Evolutionary conservation across 2,113 vertebrate species (phyloP).

Genomic region (Ctenomys sociabilis): DNA sequence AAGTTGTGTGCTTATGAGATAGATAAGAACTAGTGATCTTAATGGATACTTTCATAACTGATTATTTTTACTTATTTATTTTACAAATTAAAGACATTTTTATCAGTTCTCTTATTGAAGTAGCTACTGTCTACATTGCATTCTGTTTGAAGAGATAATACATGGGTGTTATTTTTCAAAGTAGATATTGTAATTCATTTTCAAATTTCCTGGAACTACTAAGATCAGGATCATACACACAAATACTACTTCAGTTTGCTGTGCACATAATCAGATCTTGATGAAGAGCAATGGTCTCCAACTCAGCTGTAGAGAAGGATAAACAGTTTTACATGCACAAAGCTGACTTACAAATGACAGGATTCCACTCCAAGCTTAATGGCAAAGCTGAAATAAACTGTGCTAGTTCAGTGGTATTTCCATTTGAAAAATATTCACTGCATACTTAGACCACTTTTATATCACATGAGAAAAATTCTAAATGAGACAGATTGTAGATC

Average conservation of each 20-base stretch:
- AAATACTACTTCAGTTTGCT: neutral
- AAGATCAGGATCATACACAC: neutral
- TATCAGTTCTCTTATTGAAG: neutral
- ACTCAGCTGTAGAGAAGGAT: neutral
- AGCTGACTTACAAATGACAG: neutral
- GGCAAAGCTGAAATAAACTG: neutral
- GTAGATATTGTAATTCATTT: neutral
- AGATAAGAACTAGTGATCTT: neutral
- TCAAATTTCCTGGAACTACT: neutral
- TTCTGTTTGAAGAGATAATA: neutral
- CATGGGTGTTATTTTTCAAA: neutral
- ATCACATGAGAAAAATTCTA: neutral
- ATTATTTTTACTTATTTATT: neutral
- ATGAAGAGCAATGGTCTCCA: neutral
- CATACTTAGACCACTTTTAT: neutral
- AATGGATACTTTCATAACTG: slow-evolving; percentile 28
- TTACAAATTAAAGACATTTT: neutral
- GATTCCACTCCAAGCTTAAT: neutral
- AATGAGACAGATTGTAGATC: neutral
- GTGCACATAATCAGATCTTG: neutral
- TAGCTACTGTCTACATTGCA: neutral
- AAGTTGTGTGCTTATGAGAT: neutral
- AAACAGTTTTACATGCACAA: neutral
- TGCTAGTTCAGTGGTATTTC: neutral
- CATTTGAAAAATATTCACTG: neutral